Evolutionary conservation across 2,113 vertebrate genomes (phyloP), one percentile per base, ranked within the genome.

Genomic region (Haplochromis vanheusdeni): DNA sequence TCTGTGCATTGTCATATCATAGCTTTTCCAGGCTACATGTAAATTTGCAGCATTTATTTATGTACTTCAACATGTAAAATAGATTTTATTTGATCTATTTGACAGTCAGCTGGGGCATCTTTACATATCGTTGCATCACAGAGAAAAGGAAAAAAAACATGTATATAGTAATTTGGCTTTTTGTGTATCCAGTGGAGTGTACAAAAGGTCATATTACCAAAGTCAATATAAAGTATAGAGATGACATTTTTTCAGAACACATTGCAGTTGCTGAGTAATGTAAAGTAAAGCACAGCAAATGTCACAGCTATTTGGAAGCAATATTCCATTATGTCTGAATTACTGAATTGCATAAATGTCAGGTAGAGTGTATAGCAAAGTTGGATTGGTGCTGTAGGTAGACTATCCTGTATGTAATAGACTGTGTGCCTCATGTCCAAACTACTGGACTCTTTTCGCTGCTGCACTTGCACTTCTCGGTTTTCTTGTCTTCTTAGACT

Each of bases 1-100:
- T 51, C 65, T 51, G 31, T 80, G 58, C 49, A 62, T 28, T 79
- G n/a, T 12, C 79, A 54, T 56, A 10, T 87, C 56, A 52, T 70
- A 31, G 58, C 13, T 49, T 60, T 80, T 82, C 75, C 55, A 88
- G 81, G 68, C 81, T 45, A 33, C 81, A 91, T 89, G 90, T 86
- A 54, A 87, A 92, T 94, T 58, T 65, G 52, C 55, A 80, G 84
- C 47, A 87, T 94, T 91, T 92, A 82, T 84, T 88, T 60, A 86
- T 49, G 83, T 79, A 89, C 35, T 70, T 87, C 81, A 80, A 90
- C 79, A 92, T 92, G 80, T 62, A 86, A 89, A 93, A 55, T 65
- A 83, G 79, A 79, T 86, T 86, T 70, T 35, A 58, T 87, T 75
- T 55, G 68, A 83, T 81, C 54, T 90, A 70, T 87, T 75, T 89